Conservation (phyloP, 1,140 invertebrate species). For the Drepana arcuata region DNA sequence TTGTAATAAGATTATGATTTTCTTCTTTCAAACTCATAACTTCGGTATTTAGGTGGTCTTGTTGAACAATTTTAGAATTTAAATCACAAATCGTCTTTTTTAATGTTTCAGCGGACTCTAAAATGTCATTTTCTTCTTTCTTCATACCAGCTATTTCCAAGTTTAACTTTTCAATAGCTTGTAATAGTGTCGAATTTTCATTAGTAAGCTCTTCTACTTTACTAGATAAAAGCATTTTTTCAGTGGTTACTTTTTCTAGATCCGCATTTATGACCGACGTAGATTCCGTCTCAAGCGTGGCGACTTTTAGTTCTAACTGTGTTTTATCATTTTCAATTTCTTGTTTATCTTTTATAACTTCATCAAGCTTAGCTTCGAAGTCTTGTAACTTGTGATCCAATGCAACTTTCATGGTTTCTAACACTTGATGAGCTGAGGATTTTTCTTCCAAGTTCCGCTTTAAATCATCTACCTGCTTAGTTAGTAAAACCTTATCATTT, state of each 20-base stretch:
- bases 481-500: conserved; percentile 65
- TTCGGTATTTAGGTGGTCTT: conserved; percentile 21
- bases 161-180: conserved; percentile 20
- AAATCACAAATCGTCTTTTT: no score
- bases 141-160: conserved; percentile 23
- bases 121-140: no score
- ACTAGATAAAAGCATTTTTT: conserved; percentile 17
- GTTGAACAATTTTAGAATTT: conserved; percentile 23
- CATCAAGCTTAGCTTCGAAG: conserved; percentile 30
- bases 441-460: conserved; percentile 31
- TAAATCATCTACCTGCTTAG: conserved; percentile 54
- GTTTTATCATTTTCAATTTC: conserved; percentile 31
- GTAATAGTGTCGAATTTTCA: conserved; percentile 28
- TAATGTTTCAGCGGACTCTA: no score
- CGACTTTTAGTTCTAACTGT: conserved; percentile 27
- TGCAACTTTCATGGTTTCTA: conserved; percentile 26
- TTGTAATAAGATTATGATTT: conserved; percentile 28
- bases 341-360: conserved; percentile 33
- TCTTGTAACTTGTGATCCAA: conserved; percentile 40
- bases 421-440: conserved; percentile 26
- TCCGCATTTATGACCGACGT: conserved; percentile 8
- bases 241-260: conserved; percentile 19
- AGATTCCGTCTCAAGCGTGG: conserved; percentile 18
- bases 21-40: conserved; percentile 27
- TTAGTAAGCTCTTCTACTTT: conserved; percentile 18